Evolutionary conservation across 2,888 invertebrate species (phyloP).

Genomic region (Polyploca ridens): DNA sequence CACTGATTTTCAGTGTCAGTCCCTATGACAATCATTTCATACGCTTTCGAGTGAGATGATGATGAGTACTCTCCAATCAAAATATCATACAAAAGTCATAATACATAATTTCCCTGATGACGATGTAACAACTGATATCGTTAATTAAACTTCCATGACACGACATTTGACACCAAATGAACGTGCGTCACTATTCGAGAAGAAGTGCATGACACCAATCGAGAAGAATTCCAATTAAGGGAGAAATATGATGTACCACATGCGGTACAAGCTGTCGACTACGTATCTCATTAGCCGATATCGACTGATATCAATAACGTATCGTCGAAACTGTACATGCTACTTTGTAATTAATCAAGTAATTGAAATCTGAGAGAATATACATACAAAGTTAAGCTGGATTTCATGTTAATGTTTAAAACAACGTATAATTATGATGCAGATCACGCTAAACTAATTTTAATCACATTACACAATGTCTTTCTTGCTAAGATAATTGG

Average conservation of each 20-base stretch:
- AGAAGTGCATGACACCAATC: conserved; percentile 11
- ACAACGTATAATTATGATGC: too few species aligned
- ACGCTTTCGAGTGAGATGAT: too few species aligned
- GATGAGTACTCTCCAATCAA: neutral
- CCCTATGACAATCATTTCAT: too few species aligned
- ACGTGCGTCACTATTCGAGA: neutral
- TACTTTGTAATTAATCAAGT: neutral
- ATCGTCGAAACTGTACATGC: neutral
- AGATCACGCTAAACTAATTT: too few species aligned
- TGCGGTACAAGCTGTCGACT: neutral
- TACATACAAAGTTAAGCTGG: too few species aligned
- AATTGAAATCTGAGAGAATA: too few species aligned
- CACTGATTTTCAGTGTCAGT: too few species aligned
- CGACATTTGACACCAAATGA: conserved; percentile 1
- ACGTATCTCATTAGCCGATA: conserved; percentile 19
- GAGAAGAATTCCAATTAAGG: conserved; percentile 24
- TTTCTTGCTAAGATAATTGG: too few species aligned
- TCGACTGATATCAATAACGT: conserved; percentile 13
- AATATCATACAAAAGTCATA: neutral
- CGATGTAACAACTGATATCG: neutral
- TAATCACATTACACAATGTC: too few species aligned
- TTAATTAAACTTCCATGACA: conserved; percentile 3
- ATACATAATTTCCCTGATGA: neutral
- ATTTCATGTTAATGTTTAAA: too few species aligned
- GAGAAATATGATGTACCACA: conserved; percentile 16